Evolutionary conservation across 2,113 vertebrate species (phyloP).

Genomic region (Periophthalmus modestus): DNA sequence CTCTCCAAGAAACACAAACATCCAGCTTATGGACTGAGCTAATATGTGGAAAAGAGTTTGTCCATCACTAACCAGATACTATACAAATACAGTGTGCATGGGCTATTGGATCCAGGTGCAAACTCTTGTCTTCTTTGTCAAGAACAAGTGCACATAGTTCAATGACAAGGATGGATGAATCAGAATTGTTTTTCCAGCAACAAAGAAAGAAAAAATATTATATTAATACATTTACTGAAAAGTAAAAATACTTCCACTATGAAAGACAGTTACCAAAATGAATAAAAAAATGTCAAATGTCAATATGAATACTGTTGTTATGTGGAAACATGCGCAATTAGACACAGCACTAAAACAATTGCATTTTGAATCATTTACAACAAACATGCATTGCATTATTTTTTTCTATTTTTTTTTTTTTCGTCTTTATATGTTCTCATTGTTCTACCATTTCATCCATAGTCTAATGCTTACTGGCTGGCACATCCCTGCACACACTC

Average conservation of each 20-base stretch:
- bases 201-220: too few species aligned
- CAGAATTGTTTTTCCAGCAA: too few species aligned
- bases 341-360: background rate
- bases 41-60: conserved; percentile 48
- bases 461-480: background rate
- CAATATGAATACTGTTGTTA: background rate
- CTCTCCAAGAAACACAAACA: conserved; percentile 63
- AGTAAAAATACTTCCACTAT: too few species aligned
- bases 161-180: too few species aligned
- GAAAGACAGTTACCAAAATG: background rate
- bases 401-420: background rate
- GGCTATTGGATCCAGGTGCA: conserved; percentile 50
- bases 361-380: background rate
- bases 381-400: background rate
- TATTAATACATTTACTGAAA: too few species aligned
- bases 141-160: background rate
- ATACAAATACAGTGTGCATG: conserved; percentile 15
- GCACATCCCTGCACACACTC: background rate
- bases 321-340: background rate
- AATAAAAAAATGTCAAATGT: background rate
- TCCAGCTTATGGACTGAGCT: conserved; percentile 20
- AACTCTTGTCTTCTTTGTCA: conserved; percentile 11
- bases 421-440: background rate
- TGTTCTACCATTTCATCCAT: background rate
- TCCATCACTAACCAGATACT: conserved; percentile 47